Conservation (phyloP, 2,888 invertebrate genomes). For the Bhutanitis thaidina region DNA sequence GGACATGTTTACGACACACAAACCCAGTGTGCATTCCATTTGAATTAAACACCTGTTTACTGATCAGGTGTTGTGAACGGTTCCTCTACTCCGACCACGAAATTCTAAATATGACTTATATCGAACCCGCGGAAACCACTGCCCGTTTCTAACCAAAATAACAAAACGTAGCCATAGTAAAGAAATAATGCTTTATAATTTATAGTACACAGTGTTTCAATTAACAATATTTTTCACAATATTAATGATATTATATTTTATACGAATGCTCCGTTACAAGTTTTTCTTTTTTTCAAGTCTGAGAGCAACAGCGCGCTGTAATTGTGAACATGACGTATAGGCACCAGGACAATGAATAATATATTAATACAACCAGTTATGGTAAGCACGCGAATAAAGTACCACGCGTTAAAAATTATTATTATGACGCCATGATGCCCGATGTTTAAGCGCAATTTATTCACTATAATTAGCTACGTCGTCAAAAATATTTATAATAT, state of each 20-base stretch:
- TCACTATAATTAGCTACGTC: not conserved
- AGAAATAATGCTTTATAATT: not conserved
- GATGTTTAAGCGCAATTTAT: not conserved
- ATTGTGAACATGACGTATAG: not conserved
- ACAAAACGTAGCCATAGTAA: not conserved
- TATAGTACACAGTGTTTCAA: not conserved
- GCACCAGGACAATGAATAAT: not conserved
- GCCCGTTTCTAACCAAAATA: constrained; percentile 9
- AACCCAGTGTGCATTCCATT: constrained; percentile 28
- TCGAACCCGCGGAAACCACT: no score
- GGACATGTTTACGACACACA: constrained; percentile 32
- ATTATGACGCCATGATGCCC: not conserved
- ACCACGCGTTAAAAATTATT: not conserved
- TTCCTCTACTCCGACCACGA: constrained; percentile 26
- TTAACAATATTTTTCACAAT: not conserved
- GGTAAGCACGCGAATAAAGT: not conserved
- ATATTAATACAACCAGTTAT: not conserved
- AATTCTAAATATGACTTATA: not conserved
- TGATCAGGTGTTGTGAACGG: constrained; percentile 50
- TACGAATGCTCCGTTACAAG: not conserved
- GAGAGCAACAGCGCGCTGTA: not conserved
- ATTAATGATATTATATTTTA: not conserved
- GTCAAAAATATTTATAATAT: not conserved
- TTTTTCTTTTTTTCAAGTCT: not conserved
- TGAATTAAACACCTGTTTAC: constrained; percentile 46